phyloP scores from a whole-genome alignment of 2,888 invertebrate genomes.

The Melinaea marsaeus region DNA sequence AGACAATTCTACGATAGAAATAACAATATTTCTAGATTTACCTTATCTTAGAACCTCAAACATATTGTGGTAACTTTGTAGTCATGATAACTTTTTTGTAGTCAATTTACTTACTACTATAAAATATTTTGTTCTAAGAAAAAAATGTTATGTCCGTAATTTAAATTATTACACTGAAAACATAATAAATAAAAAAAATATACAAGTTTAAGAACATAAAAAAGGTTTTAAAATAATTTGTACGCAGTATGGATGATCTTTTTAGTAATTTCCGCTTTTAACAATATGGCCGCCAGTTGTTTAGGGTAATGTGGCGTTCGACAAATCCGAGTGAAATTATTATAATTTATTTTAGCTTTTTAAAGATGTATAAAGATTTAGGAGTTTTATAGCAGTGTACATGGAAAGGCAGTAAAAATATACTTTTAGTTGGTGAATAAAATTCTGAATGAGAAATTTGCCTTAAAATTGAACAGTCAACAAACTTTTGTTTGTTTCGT shows the following conservation, averaged over 20 bases:
- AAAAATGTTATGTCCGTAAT: background rate
- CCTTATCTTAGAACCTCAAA: slow-evolving; percentile 13
- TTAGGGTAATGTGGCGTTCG: slow-evolving; percentile 78
- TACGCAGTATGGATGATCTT: slow-evolving; percentile 42
- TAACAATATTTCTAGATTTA: slow-evolving; percentile 5
- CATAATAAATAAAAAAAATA: slow-evolving; percentile 7
- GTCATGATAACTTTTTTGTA: slow-evolving; percentile 30
- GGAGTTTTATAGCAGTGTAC: slow-evolving; percentile 73
- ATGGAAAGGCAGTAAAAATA: slow-evolving; percentile 62
- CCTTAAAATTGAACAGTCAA: slow-evolving; percentile 77
- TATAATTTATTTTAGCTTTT: slow-evolving; percentile 69
- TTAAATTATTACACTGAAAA: slow-evolving; percentile 9
- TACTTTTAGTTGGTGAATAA: slow-evolving; percentile 64
- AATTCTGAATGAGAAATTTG: slow-evolving; percentile 65
- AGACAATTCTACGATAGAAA: no score
- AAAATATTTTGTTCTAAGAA: slow-evolving; percentile 9
- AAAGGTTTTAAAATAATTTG: slow-evolving; percentile 20
- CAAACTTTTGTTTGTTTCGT: slow-evolving; percentile 78
- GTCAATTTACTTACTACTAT: slow-evolving; percentile 34
- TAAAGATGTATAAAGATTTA: slow-evolving; percentile 73
- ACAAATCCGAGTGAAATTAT: slow-evolving; percentile 74
- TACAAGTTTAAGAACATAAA: background rate
- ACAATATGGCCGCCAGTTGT: slow-evolving; percentile 78
- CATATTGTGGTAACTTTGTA: slow-evolving; percentile 28
- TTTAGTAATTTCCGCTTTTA: slow-evolving; percentile 63